A percentile compares a stretch with the other conserved stretches of the same genome.
phyloP scores from a whole-genome alignment of 2,113 vertebrate species.

The Dinomys branickii region DNA sequence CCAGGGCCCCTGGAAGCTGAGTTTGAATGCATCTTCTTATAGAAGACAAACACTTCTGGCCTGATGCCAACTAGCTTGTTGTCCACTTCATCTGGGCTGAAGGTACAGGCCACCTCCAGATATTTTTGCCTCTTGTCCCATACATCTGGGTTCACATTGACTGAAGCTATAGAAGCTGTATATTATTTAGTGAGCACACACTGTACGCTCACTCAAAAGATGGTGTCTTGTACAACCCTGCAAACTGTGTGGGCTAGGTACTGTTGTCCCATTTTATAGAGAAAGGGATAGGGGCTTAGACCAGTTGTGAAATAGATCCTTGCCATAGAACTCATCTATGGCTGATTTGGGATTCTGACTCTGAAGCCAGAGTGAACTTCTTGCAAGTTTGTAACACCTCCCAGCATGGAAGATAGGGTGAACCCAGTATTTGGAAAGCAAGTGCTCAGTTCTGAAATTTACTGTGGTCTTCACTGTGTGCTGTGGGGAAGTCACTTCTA shows the following conservation, averaged over 20 bases:
- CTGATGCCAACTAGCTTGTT: background rate
- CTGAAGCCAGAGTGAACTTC: background rate
- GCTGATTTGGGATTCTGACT: background rate
- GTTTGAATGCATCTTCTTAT: background rate
- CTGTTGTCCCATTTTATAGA: background rate
- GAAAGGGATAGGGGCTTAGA: background rate
- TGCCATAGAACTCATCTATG: background rate
- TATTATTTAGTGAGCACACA: background rate
- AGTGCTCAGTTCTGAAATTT: background rate
- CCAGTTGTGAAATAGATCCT: background rate
- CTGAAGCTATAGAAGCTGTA: background rate
- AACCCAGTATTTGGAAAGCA: background rate
- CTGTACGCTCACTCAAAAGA: background rate
- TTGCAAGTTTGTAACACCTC: background rate
- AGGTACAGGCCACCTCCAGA: background rate
- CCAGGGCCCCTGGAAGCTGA: background rate
- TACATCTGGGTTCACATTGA: background rate
- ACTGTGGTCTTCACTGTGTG: background rate
- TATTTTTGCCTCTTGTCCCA: background rate
- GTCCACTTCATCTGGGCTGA: background rate
- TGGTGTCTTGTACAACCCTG: background rate
- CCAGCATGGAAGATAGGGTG: too few species aligned
- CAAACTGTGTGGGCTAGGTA: background rate
- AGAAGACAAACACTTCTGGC: background rate
- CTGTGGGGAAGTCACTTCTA: background rate